These are phyloP conservation scores for Pseudomyrmex cubaensis DNA, from an alignment of 1,140 invertebrate species.

Conservation along the genomic window DNA sequence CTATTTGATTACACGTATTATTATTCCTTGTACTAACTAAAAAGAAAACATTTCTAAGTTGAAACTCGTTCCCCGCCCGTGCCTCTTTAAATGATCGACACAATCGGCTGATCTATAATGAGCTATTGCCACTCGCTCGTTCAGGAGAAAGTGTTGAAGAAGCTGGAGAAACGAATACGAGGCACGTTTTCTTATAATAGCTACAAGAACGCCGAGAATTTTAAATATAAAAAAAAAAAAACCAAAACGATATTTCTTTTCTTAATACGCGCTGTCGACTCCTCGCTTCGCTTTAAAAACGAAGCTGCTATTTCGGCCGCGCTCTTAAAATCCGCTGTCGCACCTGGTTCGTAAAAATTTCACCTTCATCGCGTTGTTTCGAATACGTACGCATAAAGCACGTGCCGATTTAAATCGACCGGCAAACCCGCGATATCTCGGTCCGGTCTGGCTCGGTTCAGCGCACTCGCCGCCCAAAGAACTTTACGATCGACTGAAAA, in stretches of 20 bases:
- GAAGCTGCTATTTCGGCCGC: conserved; percentile 53
- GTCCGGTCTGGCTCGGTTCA: neutral
- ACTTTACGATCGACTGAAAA: conserved; percentile 58
- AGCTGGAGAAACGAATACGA: conserved; percentile 19
- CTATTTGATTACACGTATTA: neutral
- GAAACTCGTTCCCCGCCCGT: conserved; percentile 1
- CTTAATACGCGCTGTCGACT: neutral
- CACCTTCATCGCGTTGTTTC: conserved; percentile 19
- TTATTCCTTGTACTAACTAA: neutral
- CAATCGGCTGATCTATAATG: conserved; percentile 8
- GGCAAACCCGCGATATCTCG: conserved; percentile 32
- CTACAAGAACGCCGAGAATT: neutral
- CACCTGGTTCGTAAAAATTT: conserved; percentile 57
- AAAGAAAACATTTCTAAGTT: conserved; percentile 6
- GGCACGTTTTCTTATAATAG: conserved; percentile 19
- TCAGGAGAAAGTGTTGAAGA: conserved; percentile 31
- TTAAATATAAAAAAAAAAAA: neutral
- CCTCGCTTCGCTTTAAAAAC: conserved; percentile 1
- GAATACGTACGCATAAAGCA: conserved; percentile 9
- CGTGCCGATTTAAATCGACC: conserved; percentile 53
- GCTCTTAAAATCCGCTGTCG: conserved; percentile 54
- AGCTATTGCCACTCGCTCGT: conserved; percentile 19
- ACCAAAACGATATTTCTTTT: neutral
- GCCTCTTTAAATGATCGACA: conserved; percentile 16
- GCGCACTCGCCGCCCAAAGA: neutral